Evolutionary conservation across 2,888 invertebrate genomes (phyloP), one percentile per base, ranked within the genome.

Genomic region (Cyclophora punctaria): DNA sequence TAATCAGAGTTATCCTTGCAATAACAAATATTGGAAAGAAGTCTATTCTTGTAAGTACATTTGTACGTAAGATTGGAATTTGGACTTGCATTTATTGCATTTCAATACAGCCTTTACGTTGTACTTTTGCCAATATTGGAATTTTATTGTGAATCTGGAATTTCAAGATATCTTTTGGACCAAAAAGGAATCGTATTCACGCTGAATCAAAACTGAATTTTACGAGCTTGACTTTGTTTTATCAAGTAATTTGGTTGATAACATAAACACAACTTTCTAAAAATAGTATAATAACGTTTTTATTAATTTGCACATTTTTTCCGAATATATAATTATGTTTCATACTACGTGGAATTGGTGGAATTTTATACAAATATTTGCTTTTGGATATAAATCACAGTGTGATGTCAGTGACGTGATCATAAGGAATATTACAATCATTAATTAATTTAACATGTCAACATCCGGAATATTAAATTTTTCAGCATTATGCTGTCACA

Each of bases 121-220:
- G 69, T 66, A 57, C 60, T 62, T 67, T 60, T 65, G 66, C 66
- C 66, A 71, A 71, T 67, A 70, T 66, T 57, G 63, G 62, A 71
- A 71, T 73, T 69, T 69, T 71, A 74, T 74, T 67, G 65, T 53
- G 62, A 64, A 66, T 65, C 60, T 64, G 58, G 58, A 47, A 48
- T 44, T 42, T 33, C 35, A 44, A 37, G 7, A 20, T 33, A 44
- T 44, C 44, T 44, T 44, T 20, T 44, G 44, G 7, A 44, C 5
- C 20, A 20, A 44, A 20, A 44, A 37, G 37, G 5, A 37, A 37
- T 5, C 5, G 37, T 37, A 20, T 20, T 20, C 20, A 20, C 20
- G 7, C 42, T 43, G 42, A 43, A 43, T 43, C 42, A 5, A 43
- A 7, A 5, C 7, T 20, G 7, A 20, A 43, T 20, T 7, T 20